Evolutionary conservation across 2,888 invertebrate species (phyloP), one percentile per base, ranked within the genome.

Genomic region (Luperina testacea): DNA sequence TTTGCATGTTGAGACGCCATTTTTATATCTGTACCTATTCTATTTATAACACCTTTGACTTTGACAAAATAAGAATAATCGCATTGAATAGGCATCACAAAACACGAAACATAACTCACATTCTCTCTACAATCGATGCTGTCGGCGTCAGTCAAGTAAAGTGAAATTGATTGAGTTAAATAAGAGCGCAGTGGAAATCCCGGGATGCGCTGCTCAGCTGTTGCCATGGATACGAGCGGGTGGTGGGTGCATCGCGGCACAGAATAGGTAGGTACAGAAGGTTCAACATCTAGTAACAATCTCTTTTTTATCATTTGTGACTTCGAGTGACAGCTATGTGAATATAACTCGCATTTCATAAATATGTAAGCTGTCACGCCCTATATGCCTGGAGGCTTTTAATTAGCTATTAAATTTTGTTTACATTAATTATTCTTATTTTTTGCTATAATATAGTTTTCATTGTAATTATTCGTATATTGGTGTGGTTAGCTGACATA

Each of bases 131-230:
- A 78, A 82, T 82, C 72, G 45, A 78, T 73, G 63, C 17, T 20
- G 11, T 27, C 64, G 9, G 27, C 15, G 15, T 71, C 38, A 8
- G 51, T 32, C 77, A 83, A 53, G 53, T 67, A 59, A 38, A 68
- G n/a, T 80, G 1, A 64, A 76, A 76, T 80, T 80, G 64, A 45
- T 77, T 83, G 53, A 75, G 53, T 70, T 45, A 69, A 45, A 70
- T 70, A 51, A 61, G 77, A 70, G 64, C 45, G 70, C 65, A 77
- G 20, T 38, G 20, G 42, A 65, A 59, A 59, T 15, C 81, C 67
- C 48, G 45, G 63, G 82, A 76, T 80, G 71, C 83, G 53, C 67
- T 15, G 61, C 45, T 75, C 63, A 69, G 45, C 24, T 38, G 75
- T 82, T 65, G 76, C 20, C 64, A 82, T 80, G 69, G 76, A 0